Evolutionary conservation across 1,140 invertebrate genomes (phyloP), one percentile per base, ranked within the genome.

Genomic region (Maniola jurtina): DNA sequence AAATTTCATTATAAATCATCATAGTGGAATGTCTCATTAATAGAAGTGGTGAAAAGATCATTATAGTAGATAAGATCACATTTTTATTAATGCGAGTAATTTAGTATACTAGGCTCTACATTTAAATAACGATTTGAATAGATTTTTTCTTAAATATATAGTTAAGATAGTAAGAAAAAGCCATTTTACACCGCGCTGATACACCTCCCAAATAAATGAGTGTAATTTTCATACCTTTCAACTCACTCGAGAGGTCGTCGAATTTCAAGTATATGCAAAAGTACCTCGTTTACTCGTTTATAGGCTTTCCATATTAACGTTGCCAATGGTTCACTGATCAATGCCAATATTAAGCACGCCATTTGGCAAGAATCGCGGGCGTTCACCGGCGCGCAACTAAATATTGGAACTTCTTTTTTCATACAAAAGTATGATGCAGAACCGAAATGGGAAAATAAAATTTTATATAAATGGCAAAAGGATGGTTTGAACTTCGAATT

Each of bases 81-180:
- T 9, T 48, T 48, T 5, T 48, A 14, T 13, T 15, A 2, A 6
- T 48, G n/a, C 14, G 13, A 48, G 45, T 48, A 48, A 48, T 48
- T 48, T 48, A 48, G n/a, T 1, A 48, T 48, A 25, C 1, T 25
- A 25, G 4, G 4, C 25, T 25, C 25, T 25, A 25, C 25, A 25
- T 25, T 25, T 25, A 25, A 25, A 25, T 25, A 25, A 25, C 25
- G 1, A 25, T 25, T 25, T 25, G 25, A 25, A 25, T 25, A 25
- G 25, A 25, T 25, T 25, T 25, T 25, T 25, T 25, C 25, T 4
- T 25, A 4, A 25, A 25, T 25, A 25, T 2, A 85, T 80, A 84
- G 77, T 86, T 83, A 77, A 84, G 80, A 83, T 81, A 86, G 82
- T 76, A 79, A 77, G 83, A 80, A 82, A 79, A 81, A 81, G 76